phyloP scores from a whole-genome alignment of 1,140 invertebrate species.

The Ptiloglossa arizonensis region DNA sequence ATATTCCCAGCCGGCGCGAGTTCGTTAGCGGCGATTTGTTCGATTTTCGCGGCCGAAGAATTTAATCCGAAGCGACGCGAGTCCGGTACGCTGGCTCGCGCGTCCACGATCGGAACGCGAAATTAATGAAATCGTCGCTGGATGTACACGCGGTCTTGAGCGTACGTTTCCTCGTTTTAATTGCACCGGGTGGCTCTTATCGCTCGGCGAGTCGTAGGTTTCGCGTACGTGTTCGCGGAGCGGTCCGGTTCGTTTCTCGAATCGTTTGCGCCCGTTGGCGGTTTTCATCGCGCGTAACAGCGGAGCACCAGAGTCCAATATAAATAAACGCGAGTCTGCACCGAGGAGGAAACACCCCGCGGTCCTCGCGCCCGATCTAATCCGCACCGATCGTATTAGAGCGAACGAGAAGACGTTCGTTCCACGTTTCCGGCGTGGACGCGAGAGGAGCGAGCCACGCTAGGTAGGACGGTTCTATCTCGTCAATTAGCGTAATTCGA shows the following conservation, averaged over 20 bases:
- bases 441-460: not conserved
- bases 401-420: conserved; percentile 41
- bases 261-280: not conserved
- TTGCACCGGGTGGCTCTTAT: too few relatives aligned
- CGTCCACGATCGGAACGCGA: too few relatives aligned
- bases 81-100: too few relatives aligned
- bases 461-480: conserved; percentile 16
- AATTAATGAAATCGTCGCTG: too few relatives aligned
- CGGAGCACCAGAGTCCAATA: conserved; percentile 18
- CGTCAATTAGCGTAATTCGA: conserved; percentile 63
- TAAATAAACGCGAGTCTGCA: conserved; percentile 4
- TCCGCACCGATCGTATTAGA: conserved; percentile 37
- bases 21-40: too few relatives aligned
- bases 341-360: not conserved
- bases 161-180: too few relatives aligned
- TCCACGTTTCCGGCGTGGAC: conserved; percentile 35
- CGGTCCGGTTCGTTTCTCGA: not conserved
- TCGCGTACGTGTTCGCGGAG: too few relatives aligned
- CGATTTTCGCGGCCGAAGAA: too few relatives aligned
- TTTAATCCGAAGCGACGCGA: too few relatives aligned
- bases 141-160: too few relatives aligned
- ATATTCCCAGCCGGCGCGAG: too few relatives aligned
- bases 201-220: too few relatives aligned
- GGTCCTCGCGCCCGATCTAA: conserved; percentile 17
- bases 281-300: conserved; percentile 5